Conservation (phyloP, 2,797 vertebrate species). For the Cossypha heuglini region DNA sequence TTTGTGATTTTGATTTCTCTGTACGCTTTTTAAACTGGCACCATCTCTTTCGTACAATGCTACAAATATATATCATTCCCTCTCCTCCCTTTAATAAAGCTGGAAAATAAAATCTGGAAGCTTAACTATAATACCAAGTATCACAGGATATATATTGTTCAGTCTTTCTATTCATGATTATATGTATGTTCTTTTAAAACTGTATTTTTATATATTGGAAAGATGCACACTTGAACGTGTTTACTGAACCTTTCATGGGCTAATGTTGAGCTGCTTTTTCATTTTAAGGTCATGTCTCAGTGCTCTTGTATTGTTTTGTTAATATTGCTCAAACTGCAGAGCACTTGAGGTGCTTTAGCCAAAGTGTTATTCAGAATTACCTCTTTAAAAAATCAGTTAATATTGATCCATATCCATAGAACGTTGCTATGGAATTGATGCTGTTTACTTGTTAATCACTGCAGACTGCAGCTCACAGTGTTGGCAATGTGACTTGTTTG, state of each 20-base stretch:
- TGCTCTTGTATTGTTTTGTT: not conserved
- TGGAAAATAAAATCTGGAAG: not conserved
- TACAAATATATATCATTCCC: not conserved
- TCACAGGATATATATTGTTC: not conserved
- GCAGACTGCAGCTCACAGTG: conserved; percentile 48
- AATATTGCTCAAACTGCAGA: not conserved
- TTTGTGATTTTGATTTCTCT: not conserved
- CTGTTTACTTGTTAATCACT: conserved; percentile 69
- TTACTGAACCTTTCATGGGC: not conserved
- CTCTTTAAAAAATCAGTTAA: not conserved
- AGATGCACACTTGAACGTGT: not conserved
- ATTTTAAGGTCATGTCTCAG: not conserved
- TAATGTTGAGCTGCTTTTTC: not conserved
- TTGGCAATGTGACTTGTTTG: conserved; percentile 64
- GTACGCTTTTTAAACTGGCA: not conserved
- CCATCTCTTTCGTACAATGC: not conserved
- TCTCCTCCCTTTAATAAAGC: not conserved
- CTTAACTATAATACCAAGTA: not conserved
- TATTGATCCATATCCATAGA: not conserved
- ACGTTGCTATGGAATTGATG: conserved; percentile 26
- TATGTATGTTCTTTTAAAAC: not conserved
- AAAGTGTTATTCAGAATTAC: not conserved
- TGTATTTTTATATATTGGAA: not conserved
- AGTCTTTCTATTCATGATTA: not conserved
- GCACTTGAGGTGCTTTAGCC: not conserved